Evolutionary conservation across 2,113 vertebrate species (phyloP).

Genomic region (Astatotilapia flaviijosephi): DNA sequence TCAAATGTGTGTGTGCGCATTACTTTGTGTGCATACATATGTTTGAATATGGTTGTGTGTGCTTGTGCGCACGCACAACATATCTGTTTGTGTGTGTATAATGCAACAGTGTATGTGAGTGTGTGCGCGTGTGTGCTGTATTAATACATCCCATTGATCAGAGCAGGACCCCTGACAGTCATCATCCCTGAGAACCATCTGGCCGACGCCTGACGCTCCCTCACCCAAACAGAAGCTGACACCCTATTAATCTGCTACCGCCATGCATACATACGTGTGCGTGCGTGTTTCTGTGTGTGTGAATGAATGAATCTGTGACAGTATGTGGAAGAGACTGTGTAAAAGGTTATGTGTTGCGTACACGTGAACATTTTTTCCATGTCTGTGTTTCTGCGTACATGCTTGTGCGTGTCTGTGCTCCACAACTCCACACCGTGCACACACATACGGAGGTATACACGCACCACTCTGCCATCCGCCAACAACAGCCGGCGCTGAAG

Average conservation of each 20-base stretch:
- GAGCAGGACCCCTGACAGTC: constrained; percentile 99
- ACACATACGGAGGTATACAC: constrained; percentile 38
- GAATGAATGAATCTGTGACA: constrained; percentile 23
- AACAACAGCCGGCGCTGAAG: constrained; percentile 72
- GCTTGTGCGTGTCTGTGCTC: not conserved
- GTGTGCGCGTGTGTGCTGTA: constrained; percentile 68
- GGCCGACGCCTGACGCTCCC: constrained; percentile 97
- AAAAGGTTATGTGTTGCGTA: constrained; percentile 30
- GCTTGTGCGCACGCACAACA: constrained; percentile 15
- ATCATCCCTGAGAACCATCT: constrained; percentile 99
- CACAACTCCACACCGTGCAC: not conserved
- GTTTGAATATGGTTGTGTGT: constrained; percentile 31
- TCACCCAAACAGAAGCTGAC: constrained; percentile 99
- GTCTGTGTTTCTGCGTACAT: constrained; percentile 8
- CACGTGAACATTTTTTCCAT: constrained; percentile 18
- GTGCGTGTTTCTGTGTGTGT: constrained; percentile 4
- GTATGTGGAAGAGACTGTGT: constrained; percentile 1
- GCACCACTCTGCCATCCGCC: constrained; percentile 62
- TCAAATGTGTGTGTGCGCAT: not conserved
- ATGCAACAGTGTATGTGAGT: constrained; percentile 24
- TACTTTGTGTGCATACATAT: constrained; percentile 62
- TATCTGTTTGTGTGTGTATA: constrained; percentile 27
- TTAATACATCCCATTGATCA: constrained; percentile 99
- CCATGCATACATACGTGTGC: constrained; percentile 54
- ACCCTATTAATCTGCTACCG: constrained; percentile 97